Conservation (phyloP, 2,888 invertebrate species). For the Cheilosia vulpina region DNA sequence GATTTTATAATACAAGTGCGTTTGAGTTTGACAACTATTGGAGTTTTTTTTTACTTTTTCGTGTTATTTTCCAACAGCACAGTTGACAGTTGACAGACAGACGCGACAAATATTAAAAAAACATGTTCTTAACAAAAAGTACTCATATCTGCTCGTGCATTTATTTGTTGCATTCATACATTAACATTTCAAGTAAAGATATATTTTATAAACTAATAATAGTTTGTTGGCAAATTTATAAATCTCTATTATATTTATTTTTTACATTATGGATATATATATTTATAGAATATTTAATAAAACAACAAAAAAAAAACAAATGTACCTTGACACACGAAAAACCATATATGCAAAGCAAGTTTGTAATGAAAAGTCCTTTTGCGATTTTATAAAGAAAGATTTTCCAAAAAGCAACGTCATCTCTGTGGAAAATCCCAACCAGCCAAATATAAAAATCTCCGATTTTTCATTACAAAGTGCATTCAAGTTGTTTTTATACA, state of each 20-base stretch:
- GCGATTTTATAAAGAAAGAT: constrained; percentile 57
- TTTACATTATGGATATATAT: constrained; percentile 19
- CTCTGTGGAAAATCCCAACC: constrained; percentile 43
- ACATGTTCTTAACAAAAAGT: constrained; percentile 56
- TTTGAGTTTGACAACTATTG: too few species aligned
- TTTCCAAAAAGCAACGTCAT: constrained; percentile 32
- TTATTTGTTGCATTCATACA: constrained; percentile 56
- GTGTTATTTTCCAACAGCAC: too few species aligned
- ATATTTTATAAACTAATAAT: constrained; percentile 34
- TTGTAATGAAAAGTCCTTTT: constrained; percentile 39
- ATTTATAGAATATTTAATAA: not conserved
- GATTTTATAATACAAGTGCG: too few species aligned
- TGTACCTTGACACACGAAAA: constrained; percentile 17
- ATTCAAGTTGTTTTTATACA: constrained; percentile 17
- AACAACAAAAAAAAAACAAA: constrained; percentile 12
- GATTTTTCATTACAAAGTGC: constrained; percentile 54
- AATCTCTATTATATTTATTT: constrained; percentile 26
- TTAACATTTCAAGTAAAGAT: constrained; percentile 56
- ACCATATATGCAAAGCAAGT: constrained; percentile 39
- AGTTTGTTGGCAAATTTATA: constrained; percentile 43
- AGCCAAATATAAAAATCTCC: constrained; percentile 53
- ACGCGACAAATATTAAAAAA: constrained; percentile 18
- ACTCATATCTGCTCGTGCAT: constrained; percentile 55
- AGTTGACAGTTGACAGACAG: too few species aligned
- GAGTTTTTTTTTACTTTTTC: too few species aligned